phyloP scores from a whole-genome alignment of 2,888 invertebrate species.

The Mesorhabditis sp. region DNA sequence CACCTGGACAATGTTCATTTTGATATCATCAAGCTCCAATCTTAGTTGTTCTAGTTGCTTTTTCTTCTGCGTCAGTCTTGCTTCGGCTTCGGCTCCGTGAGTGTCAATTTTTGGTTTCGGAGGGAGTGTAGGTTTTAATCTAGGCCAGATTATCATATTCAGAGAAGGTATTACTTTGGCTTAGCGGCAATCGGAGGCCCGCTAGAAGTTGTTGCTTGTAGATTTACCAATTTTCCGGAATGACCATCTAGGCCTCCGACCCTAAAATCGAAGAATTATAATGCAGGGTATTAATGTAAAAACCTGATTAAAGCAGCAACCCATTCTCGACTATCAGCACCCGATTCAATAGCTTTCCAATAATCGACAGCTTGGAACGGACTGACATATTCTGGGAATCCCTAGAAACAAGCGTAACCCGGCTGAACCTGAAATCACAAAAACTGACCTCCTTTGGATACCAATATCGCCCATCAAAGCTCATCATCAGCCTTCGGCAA shows the following conservation, averaged over 20 bases:
- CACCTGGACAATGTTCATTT: neutral
- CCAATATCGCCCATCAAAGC: neutral
- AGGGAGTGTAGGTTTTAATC: neutral
- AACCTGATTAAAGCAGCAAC: neutral
- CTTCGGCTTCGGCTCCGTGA: neutral
- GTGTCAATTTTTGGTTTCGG: neutral
- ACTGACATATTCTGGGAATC: neutral
- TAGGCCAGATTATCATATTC: neutral
- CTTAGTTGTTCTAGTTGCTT: neutral
- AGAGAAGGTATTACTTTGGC: neutral
- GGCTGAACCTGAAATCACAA: neutral
- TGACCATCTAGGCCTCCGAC: neutral
- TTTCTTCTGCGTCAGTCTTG: neutral
- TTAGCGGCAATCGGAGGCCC: neutral
- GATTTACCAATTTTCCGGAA: neutral
- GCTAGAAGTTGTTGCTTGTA: neutral
- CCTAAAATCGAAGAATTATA: constrained; percentile 1
- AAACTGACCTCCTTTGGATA: neutral
- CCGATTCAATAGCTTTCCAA: neutral
- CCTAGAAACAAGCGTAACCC: neutral
- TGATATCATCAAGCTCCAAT: neutral
- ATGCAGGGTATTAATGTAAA: neutral
- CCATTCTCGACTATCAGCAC: neutral
- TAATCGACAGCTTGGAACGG: constrained; percentile 4
- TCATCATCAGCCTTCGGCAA: constrained; percentile 1